Evolutionary conservation across 2,113 vertebrate species (phyloP).

Genomic region (Nansenia antarctica): DNA sequence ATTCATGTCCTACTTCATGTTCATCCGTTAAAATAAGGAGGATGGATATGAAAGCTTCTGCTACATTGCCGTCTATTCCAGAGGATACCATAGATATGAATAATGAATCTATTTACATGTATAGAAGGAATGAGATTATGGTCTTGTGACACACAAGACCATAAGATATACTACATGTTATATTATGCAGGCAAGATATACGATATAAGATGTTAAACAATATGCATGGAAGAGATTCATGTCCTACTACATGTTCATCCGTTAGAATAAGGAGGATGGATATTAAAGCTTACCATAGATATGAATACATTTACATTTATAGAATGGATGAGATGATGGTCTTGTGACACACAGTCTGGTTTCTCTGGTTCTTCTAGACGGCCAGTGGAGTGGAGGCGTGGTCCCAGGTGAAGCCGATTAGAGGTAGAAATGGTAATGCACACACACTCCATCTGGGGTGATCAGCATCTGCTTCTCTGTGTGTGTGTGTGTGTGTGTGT

Average conservation of each 20-base stretch:
- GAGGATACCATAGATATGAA: not conserved
- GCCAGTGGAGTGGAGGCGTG: not conserved
- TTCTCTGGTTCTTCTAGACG: not conserved
- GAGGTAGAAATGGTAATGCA: too few species aligned
- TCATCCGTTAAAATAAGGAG: not conserved
- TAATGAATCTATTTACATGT: not conserved
- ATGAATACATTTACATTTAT: not conserved
- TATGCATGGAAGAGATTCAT: too few species aligned
- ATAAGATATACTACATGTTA: not conserved
- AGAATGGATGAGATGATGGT: not conserved
- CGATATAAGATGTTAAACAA: too few species aligned
- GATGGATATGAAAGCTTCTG: not conserved
- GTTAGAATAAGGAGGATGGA: not conserved
- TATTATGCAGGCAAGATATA: too few species aligned
- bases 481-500: too few species aligned
- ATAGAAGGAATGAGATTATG: not conserved
- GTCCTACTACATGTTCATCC: not conserved
- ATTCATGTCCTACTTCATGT: not conserved
- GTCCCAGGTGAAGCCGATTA: too few species aligned
- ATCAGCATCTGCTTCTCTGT: too few species aligned
- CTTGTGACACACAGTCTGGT: not conserved
- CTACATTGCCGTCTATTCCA: not conserved
- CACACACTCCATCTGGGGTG: too few species aligned
- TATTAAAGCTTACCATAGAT: not conserved
- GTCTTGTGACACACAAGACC: not conserved